Percentiles rank a stretch among this genome's conserved stretches.
phyloP scores from a whole-genome alignment of 2,113 vertebrate genomes.

The Tonatia bakeri region DNA sequence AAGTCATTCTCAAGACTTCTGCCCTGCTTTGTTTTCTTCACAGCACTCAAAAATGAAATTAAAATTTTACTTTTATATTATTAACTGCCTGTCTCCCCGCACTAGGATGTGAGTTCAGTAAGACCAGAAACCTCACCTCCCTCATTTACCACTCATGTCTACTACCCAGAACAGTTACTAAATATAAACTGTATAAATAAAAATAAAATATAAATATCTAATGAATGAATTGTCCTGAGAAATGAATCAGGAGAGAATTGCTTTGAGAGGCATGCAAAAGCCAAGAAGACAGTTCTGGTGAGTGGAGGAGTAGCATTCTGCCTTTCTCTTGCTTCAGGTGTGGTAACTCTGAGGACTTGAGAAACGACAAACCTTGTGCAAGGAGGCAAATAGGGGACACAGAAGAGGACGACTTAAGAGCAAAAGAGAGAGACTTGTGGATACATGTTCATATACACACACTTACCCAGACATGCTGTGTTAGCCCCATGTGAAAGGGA shows the following conservation, averaged over 20 bases:
- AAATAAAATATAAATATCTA: background rate
- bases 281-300: background rate
- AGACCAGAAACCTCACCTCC: background rate
- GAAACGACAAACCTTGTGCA: background rate
- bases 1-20: background rate
- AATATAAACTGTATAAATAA: background rate
- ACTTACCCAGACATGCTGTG: background rate
- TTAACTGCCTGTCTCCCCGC: background rate
- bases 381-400: background rate
- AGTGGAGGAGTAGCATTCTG: background rate
- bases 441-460: background rate
- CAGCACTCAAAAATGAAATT: background rate
- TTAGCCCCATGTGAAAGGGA: background rate
- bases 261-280: background rate
- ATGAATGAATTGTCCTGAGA: background rate
- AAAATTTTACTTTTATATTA: background rate
- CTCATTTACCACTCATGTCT: background rate
- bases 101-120: background rate
- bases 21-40: background rate
- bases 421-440: background rate
- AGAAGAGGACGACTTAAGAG: background rate
- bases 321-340: background rate
- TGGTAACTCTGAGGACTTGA: background rate
- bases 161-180: background rate
- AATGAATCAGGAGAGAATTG: background rate